A percentile compares a stretch with the other conserved stretches of the same genome.
These are phyloP conservation scores for Drosophila obscura DNA, from an alignment of 1,140 invertebrate genomes.

Conservation along the genomic window DNA sequence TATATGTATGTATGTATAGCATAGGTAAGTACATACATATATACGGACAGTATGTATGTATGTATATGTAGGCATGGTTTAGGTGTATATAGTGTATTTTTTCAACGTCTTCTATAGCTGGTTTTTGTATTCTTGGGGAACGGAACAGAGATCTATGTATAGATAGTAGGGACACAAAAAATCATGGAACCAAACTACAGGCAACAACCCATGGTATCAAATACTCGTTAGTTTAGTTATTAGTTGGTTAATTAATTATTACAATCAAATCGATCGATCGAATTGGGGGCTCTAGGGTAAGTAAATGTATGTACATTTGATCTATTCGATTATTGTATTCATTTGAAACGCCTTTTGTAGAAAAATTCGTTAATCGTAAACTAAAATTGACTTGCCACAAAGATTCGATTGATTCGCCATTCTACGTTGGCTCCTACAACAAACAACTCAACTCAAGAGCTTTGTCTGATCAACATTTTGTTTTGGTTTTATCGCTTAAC, in stretches of 20 bases:
- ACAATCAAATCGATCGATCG: constrained; percentile 9
- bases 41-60: constrained; percentile 8
- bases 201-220: constrained; percentile 58
- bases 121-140: constrained; percentile 24
- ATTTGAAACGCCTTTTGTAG: constrained; percentile 64
- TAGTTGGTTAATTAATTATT: constrained; percentile 28
- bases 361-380: constrained; percentile 62
- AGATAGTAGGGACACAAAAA: constrained; percentile 40
- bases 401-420: constrained; percentile 18
- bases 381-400: constrained; percentile 49
- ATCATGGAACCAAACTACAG: constrained; percentile 56
- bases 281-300: not conserved
- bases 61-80: constrained; percentile 26
- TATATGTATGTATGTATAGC: constrained; percentile 20
- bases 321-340: constrained; percentile 69
- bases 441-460: constrained; percentile 25
- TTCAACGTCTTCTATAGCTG: constrained; percentile 41
- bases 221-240: constrained; percentile 10
- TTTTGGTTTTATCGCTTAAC: constrained; percentile 40
- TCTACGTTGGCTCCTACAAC: constrained; percentile 15
- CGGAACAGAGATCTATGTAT: constrained; percentile 29
- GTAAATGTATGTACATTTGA: constrained; percentile 42
- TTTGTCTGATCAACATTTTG: constrained; percentile 23
- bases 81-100: constrained; percentile 7
- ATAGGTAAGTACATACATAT: constrained; percentile 36